Conservation (phyloP, 2,113 vertebrate species). For the Podarcis muralis region DNA sequence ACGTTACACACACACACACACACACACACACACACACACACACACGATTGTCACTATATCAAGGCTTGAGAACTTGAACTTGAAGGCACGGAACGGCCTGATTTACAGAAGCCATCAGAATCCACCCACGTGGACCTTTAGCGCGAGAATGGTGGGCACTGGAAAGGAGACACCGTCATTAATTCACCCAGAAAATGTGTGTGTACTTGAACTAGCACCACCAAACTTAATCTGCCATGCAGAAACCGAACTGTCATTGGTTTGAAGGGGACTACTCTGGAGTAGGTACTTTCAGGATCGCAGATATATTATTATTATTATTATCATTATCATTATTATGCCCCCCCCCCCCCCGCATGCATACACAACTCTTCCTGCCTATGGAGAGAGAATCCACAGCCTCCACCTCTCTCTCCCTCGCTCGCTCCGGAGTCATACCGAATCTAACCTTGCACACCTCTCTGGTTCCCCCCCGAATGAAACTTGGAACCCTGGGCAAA, state of each 20-base stretch:
- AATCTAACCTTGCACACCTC: no score
- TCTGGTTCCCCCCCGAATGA: no score
- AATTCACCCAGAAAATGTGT: background rate
- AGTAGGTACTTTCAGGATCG: background rate
- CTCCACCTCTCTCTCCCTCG: background rate
- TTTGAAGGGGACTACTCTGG: background rate
- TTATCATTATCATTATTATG: no score
- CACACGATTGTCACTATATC: background rate
- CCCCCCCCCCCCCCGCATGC: no score
- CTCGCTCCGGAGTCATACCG: background rate
- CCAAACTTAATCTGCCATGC: background rate
- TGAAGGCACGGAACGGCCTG: no score
- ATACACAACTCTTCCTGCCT: background rate
- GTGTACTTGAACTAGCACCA: background rate
- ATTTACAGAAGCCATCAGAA: background rate
- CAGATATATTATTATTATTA: background rate
- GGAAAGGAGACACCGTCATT: background rate
- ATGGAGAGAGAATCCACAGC: background rate
- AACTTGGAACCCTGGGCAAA: no score
- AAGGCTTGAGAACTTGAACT: background rate
- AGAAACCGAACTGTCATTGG: background rate
- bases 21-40: background rate
- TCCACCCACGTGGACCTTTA: conserved; percentile 6
- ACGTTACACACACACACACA: background rate
- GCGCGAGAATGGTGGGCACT: background rate